Evolutionary conservation across 2,797 vertebrate species (phyloP).

Genomic region (Tauraco hartlaubi): DNA sequence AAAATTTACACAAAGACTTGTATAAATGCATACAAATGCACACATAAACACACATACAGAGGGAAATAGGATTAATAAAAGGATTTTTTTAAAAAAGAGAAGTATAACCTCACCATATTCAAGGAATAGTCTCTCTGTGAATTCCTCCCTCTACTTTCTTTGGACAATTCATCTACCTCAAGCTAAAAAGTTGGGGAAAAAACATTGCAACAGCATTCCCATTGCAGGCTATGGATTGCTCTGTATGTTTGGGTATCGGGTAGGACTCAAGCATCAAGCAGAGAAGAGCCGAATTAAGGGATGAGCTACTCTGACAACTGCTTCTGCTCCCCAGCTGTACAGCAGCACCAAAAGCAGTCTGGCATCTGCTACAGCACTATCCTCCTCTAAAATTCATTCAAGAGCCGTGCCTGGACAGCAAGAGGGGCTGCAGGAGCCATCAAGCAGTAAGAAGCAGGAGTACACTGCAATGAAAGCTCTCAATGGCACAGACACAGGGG

Average conservation of each 20-base stretch:
- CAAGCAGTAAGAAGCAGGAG: background rate
- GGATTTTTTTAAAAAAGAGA: fast-evolving
- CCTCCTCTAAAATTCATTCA: too few species aligned
- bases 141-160: background rate
- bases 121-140: background rate
- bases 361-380: background rate
- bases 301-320: background rate
- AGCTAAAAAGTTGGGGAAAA: fast-evolving
- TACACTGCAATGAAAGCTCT: background rate
- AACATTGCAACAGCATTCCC: background rate
- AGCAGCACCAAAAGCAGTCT: background rate
- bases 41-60: background rate
- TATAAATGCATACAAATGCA: background rate
- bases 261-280: background rate
- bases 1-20: background rate
- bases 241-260: background rate
- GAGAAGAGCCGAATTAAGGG: background rate
- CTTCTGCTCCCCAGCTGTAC: background rate
- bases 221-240: background rate
- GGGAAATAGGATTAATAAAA: background rate
- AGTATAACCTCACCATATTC: background rate
- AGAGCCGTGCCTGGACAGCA: background rate
- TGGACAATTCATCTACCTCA: background rate
- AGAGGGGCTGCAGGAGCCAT: background rate
- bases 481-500: fast-evolving